Evolutionary conservation across 2,113 vertebrate genomes (phyloP).

Genomic region (Odocoileus hemionus): DNA sequence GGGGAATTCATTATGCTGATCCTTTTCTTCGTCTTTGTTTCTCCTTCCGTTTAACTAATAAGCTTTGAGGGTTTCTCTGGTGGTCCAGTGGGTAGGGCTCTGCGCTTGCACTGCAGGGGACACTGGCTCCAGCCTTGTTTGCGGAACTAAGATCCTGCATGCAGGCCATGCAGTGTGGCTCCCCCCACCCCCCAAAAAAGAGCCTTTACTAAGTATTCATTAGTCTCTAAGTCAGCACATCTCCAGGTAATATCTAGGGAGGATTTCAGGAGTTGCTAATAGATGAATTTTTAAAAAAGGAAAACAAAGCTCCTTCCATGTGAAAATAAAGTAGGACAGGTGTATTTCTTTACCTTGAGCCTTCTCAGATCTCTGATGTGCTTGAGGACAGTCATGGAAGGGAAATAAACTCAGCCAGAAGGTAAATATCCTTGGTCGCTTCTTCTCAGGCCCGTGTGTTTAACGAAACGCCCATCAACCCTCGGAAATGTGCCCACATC

Average conservation of each 20-base stretch:
- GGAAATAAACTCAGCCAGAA: neutral
- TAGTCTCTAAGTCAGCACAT: neutral
- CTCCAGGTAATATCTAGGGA: neutral
- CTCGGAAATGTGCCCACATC: slow-evolving; percentile 96
- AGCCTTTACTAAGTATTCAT: neutral
- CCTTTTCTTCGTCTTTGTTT: neutral
- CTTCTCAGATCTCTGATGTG: neutral
- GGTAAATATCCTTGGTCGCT: neutral
- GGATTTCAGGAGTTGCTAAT: neutral
- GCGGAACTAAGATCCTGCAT: neutral
- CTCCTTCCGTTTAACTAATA: neutral
- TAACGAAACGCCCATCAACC: slow-evolving; percentile 90
- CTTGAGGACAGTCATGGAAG: neutral
- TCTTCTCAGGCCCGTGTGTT: slow-evolving; percentile 84
- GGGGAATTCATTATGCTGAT: neutral
- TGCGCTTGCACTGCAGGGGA: neutral
- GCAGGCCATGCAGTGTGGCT: neutral
- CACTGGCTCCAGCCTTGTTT: neutral
- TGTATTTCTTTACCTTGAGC: neutral
- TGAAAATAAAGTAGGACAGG: neutral
- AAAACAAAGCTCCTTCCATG: neutral
- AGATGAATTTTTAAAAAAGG: neutral
- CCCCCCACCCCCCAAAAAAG: rapidly evolving
- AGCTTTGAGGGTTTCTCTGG: neutral
- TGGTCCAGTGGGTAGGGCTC: neutral